Base-by-base conservation (phyloP, 2,888 invertebrate species). In the Dryocosmus kuriphilus region DNA sequence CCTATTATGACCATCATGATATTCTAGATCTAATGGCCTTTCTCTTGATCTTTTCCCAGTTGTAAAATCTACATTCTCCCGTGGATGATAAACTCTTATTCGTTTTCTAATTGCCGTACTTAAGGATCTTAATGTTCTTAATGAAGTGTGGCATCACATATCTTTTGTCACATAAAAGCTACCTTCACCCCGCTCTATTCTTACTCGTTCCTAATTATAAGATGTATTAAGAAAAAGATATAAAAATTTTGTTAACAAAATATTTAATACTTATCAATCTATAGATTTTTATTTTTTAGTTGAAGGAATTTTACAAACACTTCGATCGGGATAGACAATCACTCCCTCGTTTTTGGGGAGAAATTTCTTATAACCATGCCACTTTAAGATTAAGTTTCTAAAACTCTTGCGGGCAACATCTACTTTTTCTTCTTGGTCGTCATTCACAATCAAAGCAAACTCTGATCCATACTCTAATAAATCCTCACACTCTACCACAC, bases 401-500 rank as follows among this genome's bases (percentile, higher is more conserved):
- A 75, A 62, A 1, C 60, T 60, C 35, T 62, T 32, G 14, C 75
- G 67, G 24, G 77, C 82, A 35, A 73, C 75, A 46, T 38, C 41
- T 63, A 74, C 16, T 76, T 77, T 79, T 22, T 80, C 79, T n/a
- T 67, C 57, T 1, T n/a, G 71, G 30, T 41, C 22, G 2, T 71
- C 41, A 27, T 7, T 77, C 83, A 8, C 74, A 60, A 6, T 71
- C 16, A 30, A n/a, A 6, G 83, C 65, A 74, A 84, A 89, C 73
- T 88, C 83, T 82, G 89, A 89, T 41, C 91, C 92, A 81, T 89
- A 89, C 71, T 87, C 81, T 27, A 91, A 79, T 79, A 91, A 86
- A 84, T 92, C 89, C 78, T 88, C 86, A 84, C 90, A 91, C 80
- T 91, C 90, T 16, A 87, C 84, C 77, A 91, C 85, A 75, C 89